Evolutionary conservation across 2,113 vertebrate species (phyloP), one percentile per base, ranked within the genome.

Genomic region (Aegotheles bennettii): DNA sequence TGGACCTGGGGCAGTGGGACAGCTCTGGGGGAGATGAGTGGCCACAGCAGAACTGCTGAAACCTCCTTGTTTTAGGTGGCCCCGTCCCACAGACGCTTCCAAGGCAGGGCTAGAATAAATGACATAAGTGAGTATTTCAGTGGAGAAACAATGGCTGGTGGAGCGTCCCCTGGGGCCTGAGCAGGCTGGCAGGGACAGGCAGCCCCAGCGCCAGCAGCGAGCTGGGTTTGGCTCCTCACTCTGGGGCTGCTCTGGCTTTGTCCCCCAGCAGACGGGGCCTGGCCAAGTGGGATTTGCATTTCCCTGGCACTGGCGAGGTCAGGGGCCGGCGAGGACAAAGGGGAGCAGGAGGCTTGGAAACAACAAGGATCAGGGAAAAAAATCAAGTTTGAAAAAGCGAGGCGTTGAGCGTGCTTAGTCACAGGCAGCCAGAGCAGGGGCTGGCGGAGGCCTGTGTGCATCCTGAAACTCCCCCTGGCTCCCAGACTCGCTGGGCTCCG

Each of bases 401-500:
- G 0, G 24, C 33, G 3, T 85, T 69, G 64, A 19, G 82, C 7
- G 2, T 11, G 73, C 93, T 94, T 91, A 90, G 93, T 91, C 94
- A 82, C 6, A 64, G 87, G 79, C 16, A 43, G 65, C 56, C 38
- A 53, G 71, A 88, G 24, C 59, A 56, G 90, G 94, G 51, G 90
- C 90, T 93, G 88, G 83, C 88, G 90, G 86, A 59, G 83, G 65
- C 92, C 86, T 95, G 67, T 92, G 96, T 96, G 83, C 93, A 90
- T 94, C 86, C 92, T 57, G 69, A 87, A 94, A 90, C 92, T 95
- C 96, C 92, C 85, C 88, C 92, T 95, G 85, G 78, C 51, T 85
- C 92, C 85, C 92, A 94, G 92, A 74, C 91, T 84, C 74, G 57
- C 87, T 89, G 61, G 76, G 84, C 59, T 91, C 87, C 86, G 87